These are phyloP conservation scores for Alexandromys fortis DNA, from an alignment of 2,113 vertebrate species.

Conservation along the genomic window DNA sequence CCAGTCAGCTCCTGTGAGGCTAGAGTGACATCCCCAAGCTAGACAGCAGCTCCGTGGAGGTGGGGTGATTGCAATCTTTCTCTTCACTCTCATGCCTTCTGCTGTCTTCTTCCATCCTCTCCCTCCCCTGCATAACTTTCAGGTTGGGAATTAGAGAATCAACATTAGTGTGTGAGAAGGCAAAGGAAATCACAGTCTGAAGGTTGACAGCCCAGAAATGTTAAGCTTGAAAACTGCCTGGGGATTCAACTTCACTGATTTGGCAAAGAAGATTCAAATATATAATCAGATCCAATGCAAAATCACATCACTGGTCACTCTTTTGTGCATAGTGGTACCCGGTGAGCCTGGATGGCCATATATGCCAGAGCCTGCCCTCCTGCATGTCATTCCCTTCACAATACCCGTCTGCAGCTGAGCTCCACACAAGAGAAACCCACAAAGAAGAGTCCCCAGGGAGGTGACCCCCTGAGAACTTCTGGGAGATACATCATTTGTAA, in stretches of 20 bases:
- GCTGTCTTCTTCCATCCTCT: neutral
- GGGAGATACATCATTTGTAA: neutral
- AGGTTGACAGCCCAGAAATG: constrained; percentile 30
- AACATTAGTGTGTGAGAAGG: neutral
- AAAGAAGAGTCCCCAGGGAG: neutral
- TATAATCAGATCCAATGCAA: constrained; percentile 43
- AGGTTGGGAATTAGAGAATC: neutral
- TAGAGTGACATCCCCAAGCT: neutral
- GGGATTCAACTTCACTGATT: constrained; percentile 47
- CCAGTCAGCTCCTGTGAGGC: neutral
- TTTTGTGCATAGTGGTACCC: neutral
- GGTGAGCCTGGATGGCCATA: neutral
- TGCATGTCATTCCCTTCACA: neutral
- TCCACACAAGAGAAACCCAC: neutral
- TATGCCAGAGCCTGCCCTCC: neutral
- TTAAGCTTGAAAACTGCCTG: constrained; percentile 63
- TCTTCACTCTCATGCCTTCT: neutral
- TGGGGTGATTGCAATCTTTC: rapidly evolving
- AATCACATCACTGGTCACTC: neutral
- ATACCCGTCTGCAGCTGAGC: neutral
- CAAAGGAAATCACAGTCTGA: constrained; percentile 30
- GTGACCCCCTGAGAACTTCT: neutral
- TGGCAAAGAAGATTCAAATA: constrained; percentile 51
- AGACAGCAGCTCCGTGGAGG: neutral
- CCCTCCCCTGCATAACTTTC: neutral